These are phyloP conservation scores for Gryllus longicercus DNA, from an alignment of 2,888 invertebrate genomes.

Conservation along the genomic window DNA sequence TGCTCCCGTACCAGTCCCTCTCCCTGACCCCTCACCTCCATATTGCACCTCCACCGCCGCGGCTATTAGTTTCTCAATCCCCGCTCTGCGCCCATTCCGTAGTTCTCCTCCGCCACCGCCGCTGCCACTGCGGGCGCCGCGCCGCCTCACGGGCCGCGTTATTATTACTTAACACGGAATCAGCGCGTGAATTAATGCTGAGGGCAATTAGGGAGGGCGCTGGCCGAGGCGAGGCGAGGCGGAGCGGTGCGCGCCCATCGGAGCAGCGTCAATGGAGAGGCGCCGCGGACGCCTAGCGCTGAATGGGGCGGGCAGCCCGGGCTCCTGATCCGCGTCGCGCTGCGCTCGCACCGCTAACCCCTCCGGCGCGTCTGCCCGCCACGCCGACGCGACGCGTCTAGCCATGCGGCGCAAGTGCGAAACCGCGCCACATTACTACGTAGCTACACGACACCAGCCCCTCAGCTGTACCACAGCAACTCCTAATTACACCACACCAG, in stretches of 20 bases:
- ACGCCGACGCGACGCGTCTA: no score
- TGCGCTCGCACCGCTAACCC: no score
- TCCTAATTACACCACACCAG: no score
- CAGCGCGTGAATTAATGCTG: slow-evolving; percentile 6
- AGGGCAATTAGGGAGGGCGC: not conserved
- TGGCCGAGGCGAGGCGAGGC: not conserved
- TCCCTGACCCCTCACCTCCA: not conserved
- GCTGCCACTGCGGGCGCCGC: not conserved
- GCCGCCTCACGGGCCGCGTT: not conserved
- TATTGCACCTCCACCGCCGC: not conserved
- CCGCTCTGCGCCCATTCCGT: not conserved
- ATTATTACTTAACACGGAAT: slow-evolving; percentile 17
- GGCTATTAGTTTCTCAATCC: not conserved
- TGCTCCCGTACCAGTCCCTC: not conserved
- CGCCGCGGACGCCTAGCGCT: no score
- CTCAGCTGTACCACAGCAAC: no score
- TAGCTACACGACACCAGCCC: no score
- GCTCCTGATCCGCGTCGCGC: no score
- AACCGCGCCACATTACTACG: no score
- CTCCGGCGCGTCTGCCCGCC: no score
- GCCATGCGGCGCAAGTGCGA: no score
- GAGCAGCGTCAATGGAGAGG: no score
- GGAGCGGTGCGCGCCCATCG: not conserved
- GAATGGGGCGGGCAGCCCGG: no score
- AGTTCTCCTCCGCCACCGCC: not conserved